Evolutionary conservation across 1,140 invertebrate genomes (phyloP), one percentile per base, ranked within the genome.

Genomic region (Pinna nobilis): DNA sequence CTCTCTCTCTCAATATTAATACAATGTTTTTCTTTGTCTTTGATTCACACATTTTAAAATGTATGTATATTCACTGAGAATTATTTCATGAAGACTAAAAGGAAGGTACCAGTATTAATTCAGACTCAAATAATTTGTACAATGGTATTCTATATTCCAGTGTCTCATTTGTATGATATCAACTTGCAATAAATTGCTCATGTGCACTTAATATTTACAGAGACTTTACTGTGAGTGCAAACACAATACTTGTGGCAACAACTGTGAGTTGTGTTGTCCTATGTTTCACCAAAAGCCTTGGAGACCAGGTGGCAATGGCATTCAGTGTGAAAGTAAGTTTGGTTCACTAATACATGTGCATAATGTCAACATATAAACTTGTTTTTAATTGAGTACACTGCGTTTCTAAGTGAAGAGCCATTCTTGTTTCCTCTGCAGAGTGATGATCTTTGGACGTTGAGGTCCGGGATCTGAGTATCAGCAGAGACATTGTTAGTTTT

Each of bases 171-270:
- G 49, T 1, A n/a, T n/a, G 20, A 50, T 50, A 0, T 47, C 41
- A 18, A 1, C 4, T 47, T 13, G 15, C 1, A 47, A 47, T 47
- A 18, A 47, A 47, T 4, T 2, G 15, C 15, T 18, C 15, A 18
- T 47, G 64, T 32, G 39, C 4, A 51, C 50, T 20, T 30, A 44
- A 47, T 28, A 4, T n/a, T 73, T 77, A 23, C 77, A 88, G 86
- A 80, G 80, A 60, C 74, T 86, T 2, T 92, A 96, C 15, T 99
- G 98, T 86, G 91, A 94, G 15, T 99, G 98, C 87, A 94, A 96
- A 82, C 97, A 99, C 84, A 96, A 98, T 85, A 99, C 98, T 0
- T 98, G 96, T 84, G 98, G 98, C 3, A 92, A 94, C 13, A 96
- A 98, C 85, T 99, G 98, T 86, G 95, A 97, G 69, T 89, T 91